Conservation (phyloP, 2,113 vertebrate species). For the Martes martes region DNA sequence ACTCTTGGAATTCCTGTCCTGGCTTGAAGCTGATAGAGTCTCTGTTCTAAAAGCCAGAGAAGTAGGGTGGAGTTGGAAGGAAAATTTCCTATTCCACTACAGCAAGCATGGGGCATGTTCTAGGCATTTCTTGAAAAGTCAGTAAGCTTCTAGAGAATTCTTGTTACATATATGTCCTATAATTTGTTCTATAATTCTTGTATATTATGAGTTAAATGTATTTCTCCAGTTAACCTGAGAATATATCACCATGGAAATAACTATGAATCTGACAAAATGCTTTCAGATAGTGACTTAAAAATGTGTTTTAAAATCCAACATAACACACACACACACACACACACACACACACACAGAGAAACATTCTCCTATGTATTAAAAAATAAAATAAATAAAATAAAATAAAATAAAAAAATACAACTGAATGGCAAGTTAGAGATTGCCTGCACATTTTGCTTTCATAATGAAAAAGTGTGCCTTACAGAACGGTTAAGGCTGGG, state of each 20-base stretch:
- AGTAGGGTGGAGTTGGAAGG: not conserved
- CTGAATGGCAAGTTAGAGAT: not conserved
- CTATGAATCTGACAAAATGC: conserved; percentile 6
- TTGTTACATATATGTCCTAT: not conserved
- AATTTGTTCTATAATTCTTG: not conserved
- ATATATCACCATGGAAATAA: conserved; percentile 36
- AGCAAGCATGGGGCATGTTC: not conserved
- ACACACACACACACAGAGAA: too few species aligned
- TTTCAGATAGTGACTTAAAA: not conserved
- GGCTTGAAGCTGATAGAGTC: not conserved
- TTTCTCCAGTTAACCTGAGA: conserved; percentile 32
- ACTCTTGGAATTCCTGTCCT: not conserved
- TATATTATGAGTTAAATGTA: not conserved
- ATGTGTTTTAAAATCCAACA: conserved; percentile 9
- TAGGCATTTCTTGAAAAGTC: not conserved
- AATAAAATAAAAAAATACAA: not conserved
- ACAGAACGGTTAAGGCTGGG: not conserved
- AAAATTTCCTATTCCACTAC: not conserved
- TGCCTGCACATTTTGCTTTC: not conserved
- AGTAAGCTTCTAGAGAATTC: not conserved
- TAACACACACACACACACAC: too few species aligned
- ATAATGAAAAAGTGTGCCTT: not conserved
- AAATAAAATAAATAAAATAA: too few species aligned
- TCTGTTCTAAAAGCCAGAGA: not conserved
- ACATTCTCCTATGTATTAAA: too few species aligned